phyloP scores from a whole-genome alignment of 2,113 vertebrate species.

The Irena cyanogastra region DNA sequence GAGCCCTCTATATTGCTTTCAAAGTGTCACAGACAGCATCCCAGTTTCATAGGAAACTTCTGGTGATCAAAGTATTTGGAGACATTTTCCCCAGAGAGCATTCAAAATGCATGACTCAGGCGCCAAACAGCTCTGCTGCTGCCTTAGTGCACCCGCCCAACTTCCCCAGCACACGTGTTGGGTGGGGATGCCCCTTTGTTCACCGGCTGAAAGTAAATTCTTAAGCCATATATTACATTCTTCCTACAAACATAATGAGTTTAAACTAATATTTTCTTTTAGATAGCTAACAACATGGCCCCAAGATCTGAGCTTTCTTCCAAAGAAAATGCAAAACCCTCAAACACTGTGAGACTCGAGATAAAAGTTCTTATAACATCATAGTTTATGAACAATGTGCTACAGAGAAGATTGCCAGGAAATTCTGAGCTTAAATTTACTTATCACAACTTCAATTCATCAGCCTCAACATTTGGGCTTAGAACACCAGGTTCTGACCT shows the following conservation, averaged over 20 bases:
- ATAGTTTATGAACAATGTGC: background rate
- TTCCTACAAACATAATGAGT: background rate
- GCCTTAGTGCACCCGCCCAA: background rate
- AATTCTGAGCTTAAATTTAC: background rate
- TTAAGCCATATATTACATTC: background rate
- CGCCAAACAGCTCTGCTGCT: background rate
- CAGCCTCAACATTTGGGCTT: background rate
- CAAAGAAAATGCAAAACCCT: background rate
- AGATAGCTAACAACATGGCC: background rate
- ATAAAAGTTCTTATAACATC: background rate
- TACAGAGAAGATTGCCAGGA: background rate
- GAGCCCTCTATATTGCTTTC: background rate
- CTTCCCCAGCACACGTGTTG: background rate
- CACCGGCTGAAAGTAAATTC: background rate
- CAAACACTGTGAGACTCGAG: rapidly evolving
- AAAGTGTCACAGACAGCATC: background rate
- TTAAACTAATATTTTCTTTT: background rate
- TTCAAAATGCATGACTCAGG: background rate
- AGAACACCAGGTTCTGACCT: background rate
- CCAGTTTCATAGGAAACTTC: background rate
- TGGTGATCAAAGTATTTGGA: background rate
- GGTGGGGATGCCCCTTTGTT: background rate
- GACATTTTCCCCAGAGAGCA: background rate
- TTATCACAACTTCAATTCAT: background rate
- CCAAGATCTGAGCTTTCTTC: background rate